Evolutionary conservation across 2,888 invertebrate species (phyloP), one percentile per base, ranked within the genome.

Genomic region (Osmoderma eremita): DNA sequence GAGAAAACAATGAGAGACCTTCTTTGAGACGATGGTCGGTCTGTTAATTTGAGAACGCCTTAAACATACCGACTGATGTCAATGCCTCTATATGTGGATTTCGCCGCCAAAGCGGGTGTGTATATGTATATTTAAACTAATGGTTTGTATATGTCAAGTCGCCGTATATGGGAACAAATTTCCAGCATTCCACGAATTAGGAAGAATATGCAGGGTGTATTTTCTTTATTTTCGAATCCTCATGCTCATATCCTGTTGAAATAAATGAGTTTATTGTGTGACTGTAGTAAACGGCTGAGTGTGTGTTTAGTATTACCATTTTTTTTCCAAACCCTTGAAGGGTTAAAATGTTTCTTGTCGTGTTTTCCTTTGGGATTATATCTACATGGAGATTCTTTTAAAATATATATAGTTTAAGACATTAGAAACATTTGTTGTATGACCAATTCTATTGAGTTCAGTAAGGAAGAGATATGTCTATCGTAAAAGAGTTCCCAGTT

Each of bases 111-210:
- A 65, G 54, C 48, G 50, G 65, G 56, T 41, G 53, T 69, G 53
- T 69, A 42, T 17, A 50, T 63, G 41, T 67, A 65, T 69, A 65
- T 70, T 56, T 63, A 49, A 58, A 63, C 64, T 70, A 70, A 70
- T 70, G 65, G 70, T 50, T 68, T 61, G 67, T 65, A 41, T 65
- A 63, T 68, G 63, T 68, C 56, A 65, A 41, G 20, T 56, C 66
- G 65, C 62, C 38, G 53, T 36, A 53, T 68, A 61, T 70, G 68
- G 22, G 51, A 65, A 30, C 30, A 39, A 13, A 24, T 39, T 56
- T 56, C 22, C 42, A 18, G 17, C 17, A 18, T 53, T 38, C 30
- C 10, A 45, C 42, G 45, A 42, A 58, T 58, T 58, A 5, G 5
- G 30, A 30, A 10, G 10, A 30, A 2, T 1, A 30, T 5, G 30